Base-by-base conservation (phyloP, 2,797 vertebrate genomes). In the Enteromius treurensis region DNA sequence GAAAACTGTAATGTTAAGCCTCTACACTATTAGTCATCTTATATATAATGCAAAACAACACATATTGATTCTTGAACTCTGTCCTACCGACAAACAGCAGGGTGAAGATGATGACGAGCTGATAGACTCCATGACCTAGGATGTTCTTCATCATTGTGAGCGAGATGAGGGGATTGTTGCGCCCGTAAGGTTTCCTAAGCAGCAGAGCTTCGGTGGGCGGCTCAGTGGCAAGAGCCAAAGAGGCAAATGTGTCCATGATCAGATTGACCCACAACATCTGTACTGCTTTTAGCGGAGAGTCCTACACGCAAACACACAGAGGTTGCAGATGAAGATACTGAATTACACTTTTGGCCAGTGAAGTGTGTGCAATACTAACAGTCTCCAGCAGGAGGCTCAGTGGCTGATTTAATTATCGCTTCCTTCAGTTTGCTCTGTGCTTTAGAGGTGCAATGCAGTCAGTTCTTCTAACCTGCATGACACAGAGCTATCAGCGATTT, bases 231-330 rank as follows among this genome's bases (percentile, higher is more conserved):
- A 98, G 91, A 32, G 97, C 97, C 91, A 98, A 92, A 6, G 97
- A 98, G 1, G 97, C 97, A 26, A 98, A 96, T 0, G 97, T 98
- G 91, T 98, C 97, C 97, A 98, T 98, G 91, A 98, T 98, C 83
- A 98, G 93, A 88, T 98, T 98, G 86, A 98, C 97, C 97, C 97
- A 97, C 69, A 98, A 91, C 97, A 98, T 98, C 92, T 98, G 97
- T 69, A 98, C 97, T 0, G 97, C 97, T 92, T 98, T 98, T 89
- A 98, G 93, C 23, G 95, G 95, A 78, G 95, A 96, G 89, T 96
- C 95, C 95, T 96, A 45, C 65, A 84, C 51, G 79, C 45, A 83
- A 23, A 69, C 45, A 32, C 32, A 80, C n/a, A 64, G 21, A 21
- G 55, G 77, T n/a, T 13, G 34, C 37, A 32, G 15, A 70, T 45